Base-by-base conservation (phyloP, 2,113 vertebrate genomes). In the Myotis yumanensis region DNA sequence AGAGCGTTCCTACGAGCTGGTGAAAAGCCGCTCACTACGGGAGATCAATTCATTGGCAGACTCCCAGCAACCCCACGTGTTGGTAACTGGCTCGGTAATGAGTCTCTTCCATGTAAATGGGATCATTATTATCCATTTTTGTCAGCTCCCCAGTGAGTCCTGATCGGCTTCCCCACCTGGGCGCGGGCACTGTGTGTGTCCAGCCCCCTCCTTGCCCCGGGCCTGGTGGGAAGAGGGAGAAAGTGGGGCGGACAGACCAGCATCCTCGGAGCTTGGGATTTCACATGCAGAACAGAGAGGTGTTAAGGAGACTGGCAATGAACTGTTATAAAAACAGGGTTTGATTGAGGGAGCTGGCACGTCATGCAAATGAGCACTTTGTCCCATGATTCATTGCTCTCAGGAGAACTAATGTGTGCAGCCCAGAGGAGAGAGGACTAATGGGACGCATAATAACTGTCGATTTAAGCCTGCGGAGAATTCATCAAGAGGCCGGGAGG, bases 231-330 rank as follows among this genome's bases (percentile, higher is more conserved):
- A 46, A 30, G 35, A 43, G 15, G 73, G 86, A 46, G 57, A 43
- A 35, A 18, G 72, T 20, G 10, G 40, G 51, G 32, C 80, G 4
- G 40, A 86, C 51, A 71, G 90, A 3, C 59, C 95, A 52, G 7
- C 62, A 35, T 66, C 66, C 68, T 96, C 75, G 40, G 22, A 86
- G 75, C 85, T 89, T 64, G n/a, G 86, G 37, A 6, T 96, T 83
- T 89, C 97, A 91, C 62, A 54, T 96, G 95, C 92, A 85, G 94
- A 97, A 75, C 92, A 93, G 95, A 86, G 92, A 96, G 94, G 89
- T 91, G 69, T 97, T 96, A 95, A 96, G 97, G 92, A 95, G 96
- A 96, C 92, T 98, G 94, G 96, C 91, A 89, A 95, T 95, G 93
- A 95, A 79, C 52, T 93, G 82, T 89, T 97, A 69, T 95, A 97